Evolutionary conservation across 2,113 vertebrate genomes (phyloP), one percentile per base, ranked within the genome.

Genomic region (Atherinomorus stipes): DNA sequence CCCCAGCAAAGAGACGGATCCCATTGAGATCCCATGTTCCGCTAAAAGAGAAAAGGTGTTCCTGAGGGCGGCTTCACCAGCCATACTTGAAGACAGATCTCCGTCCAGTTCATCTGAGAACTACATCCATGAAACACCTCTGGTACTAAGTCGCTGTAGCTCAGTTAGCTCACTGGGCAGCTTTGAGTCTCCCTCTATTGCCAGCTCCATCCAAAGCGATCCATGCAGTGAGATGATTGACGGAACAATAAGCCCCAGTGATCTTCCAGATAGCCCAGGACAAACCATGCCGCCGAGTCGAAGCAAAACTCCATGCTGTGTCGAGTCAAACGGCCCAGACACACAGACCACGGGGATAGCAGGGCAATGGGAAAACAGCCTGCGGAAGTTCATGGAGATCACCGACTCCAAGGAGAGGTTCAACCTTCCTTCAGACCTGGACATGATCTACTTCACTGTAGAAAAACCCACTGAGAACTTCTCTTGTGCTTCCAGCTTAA

Each of bases 281-380:
- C 98, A 99, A 93, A 99, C 98, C 16, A 97, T 99, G 98, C 98
- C 98, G 0, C 98, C 98, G 0, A 99, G 98, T 85, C 95, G 98
- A 31, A 98, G 97, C 92, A 99, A 98, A 91, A 99, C 98, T 0
- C 98, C 98, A 0, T 96, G 96, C 1, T 96, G 94, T 0, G 64
- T 84, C 23, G 96, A 97, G 63, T 49, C 94, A 58, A 94, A 76
- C 50, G 91, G 91, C 13, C 88, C 90, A 0, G 97, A 98, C 74
- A 88, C 91, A 47, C 92, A 93, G 59, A 91, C 90, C 50, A 86
- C 94, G 70, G 96, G 94, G 86, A 94, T 94, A 79, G 92, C 95
- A 76, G 94, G 95, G 51, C 97, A 97, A 75, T 98, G 97, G 98
- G 98, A 99, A 85, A 97, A 90, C 81, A 97, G 96, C 0, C 94